A percentile compares a stretch with the other conserved stretches of the same genome.
These are phyloP conservation scores for Heterodera carotae DNA, from an alignment of 1,140 invertebrate species.

Conservation along the genomic window DNA sequence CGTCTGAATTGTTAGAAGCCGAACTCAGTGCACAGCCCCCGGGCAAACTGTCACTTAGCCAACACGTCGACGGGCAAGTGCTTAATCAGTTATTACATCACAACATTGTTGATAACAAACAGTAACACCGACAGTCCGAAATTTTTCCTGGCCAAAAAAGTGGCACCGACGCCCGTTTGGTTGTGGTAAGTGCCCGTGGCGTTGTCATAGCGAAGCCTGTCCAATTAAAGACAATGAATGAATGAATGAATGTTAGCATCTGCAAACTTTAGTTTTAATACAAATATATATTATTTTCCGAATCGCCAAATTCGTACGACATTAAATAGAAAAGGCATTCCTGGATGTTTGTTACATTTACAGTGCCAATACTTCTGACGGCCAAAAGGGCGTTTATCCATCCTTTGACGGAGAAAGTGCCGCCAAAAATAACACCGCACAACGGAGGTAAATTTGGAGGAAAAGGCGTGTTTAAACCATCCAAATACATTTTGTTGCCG, in stretches of 20 bases:
- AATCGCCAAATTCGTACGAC: background rate
- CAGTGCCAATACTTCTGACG: background rate
- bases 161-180: background rate
- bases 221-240: too few species aligned
- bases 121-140: background rate
- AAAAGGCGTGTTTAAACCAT: background rate
- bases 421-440: background rate
- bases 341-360: background rate
- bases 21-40: background rate
- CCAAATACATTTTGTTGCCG: background rate
- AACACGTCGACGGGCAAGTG: background rate
- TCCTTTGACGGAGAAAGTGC: background rate
- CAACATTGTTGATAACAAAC: background rate
- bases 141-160: background rate
- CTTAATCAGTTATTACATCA: background rate
- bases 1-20: background rate
- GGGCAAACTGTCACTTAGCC: background rate
- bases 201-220: background rate
- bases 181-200: background rate
- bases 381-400: background rate
- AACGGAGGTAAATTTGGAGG: background rate
- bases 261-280: too few species aligned
- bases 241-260: too few species aligned
- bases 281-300: too few species aligned
- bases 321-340: background rate